phyloP scores from a whole-genome alignment of 2,888 invertebrate species.

The Ligdia adustata region DNA sequence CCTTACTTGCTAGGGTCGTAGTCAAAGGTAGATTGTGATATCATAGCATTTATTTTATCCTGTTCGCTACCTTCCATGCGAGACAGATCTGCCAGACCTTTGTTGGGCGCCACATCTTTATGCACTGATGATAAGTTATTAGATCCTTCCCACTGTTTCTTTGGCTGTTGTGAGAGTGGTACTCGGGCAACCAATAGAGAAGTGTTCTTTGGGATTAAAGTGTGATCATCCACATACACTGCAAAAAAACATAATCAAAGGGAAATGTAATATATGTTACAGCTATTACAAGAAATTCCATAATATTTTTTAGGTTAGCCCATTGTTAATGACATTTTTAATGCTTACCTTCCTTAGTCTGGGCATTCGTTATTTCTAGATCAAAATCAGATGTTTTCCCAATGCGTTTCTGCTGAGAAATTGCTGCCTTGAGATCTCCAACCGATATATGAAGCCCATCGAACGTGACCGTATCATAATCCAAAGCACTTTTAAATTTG shows the following conservation, averaged over 20 bases:
- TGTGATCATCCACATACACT: slow-evolving; percentile 96
- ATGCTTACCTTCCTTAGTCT: slow-evolving; percentile 95
- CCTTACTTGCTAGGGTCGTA: slow-evolving; percentile 98
- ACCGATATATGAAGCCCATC: slow-evolving; percentile 98
- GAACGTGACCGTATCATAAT: slow-evolving; percentile 98
- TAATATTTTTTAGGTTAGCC: slow-evolving; percentile 2
- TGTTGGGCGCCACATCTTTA: slow-evolving; percentile 81
- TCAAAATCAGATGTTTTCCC: slow-evolving; percentile 98
- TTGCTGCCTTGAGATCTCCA: slow-evolving; percentile 96
- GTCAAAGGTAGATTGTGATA: slow-evolving; percentile 97
- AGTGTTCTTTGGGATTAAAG: slow-evolving; percentile 98
- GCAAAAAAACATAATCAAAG: too few species aligned
- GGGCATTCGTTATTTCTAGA: slow-evolving; percentile 97
- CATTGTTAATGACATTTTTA: background rate
- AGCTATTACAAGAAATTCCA: too few species aligned
- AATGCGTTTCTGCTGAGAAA: slow-evolving; percentile 97
- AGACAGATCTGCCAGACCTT: slow-evolving; percentile 91
- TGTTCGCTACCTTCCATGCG: slow-evolving; percentile 97
- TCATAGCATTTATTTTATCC: slow-evolving; percentile 99
- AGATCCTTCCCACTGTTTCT: slow-evolving; percentile 89
- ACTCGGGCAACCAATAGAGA: slow-evolving; percentile 97
- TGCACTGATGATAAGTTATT: slow-evolving; percentile 70
- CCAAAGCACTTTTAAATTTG: slow-evolving; percentile 98
- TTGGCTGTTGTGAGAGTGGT: slow-evolving; percentile 91
- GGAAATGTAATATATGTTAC: too few species aligned